Percentiles rank a stretch among this genome's conserved stretches.
These are phyloP conservation scores for Actinemys pallida DNA, from an alignment of 2,113 vertebrate genomes.

Conservation along the genomic window DNA sequence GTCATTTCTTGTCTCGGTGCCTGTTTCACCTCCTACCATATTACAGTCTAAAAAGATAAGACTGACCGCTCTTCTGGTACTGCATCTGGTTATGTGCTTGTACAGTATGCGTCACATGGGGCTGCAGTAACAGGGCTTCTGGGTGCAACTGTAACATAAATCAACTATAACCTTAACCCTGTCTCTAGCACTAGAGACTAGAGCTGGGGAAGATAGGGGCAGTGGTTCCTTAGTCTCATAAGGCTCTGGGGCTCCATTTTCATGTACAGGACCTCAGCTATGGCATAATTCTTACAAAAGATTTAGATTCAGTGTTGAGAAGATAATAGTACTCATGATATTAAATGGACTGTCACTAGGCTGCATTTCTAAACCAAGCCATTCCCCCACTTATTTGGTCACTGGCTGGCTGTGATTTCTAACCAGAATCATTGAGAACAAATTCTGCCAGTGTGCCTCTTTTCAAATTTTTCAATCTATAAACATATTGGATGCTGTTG, in stretches of 20 bases:
- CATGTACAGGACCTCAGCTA: background rate
- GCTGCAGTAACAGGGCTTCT: background rate
- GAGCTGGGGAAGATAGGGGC: too few relatives aligned
- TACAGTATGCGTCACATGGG: background rate
- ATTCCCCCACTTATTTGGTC: constrained; percentile 42
- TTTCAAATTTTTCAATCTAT: constrained; percentile 52
- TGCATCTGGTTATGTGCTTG: background rate
- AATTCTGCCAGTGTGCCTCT: background rate
- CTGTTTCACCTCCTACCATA: too few relatives aligned
- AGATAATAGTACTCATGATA: background rate
- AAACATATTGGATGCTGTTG: constrained; percentile 10
- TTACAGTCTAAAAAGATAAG: too few relatives aligned
- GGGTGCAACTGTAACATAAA: background rate
- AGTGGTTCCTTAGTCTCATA: too few relatives aligned
- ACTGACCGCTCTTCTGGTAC: too few relatives aligned
- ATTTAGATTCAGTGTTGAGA: background rate
- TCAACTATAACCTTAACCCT: background rate
- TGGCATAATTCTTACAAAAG: background rate
- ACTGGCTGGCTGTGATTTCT: constrained; percentile 1
- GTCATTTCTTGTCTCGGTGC: too few relatives aligned
- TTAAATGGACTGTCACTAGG: background rate
- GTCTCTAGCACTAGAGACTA: background rate
- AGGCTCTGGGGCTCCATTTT: too few relatives aligned
- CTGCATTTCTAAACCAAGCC: constrained; percentile 35
- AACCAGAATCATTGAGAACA: background rate